Evolutionary conservation across 2,113 vertebrate genomes (phyloP).

Genomic region (Vireo altiloquus): DNA sequence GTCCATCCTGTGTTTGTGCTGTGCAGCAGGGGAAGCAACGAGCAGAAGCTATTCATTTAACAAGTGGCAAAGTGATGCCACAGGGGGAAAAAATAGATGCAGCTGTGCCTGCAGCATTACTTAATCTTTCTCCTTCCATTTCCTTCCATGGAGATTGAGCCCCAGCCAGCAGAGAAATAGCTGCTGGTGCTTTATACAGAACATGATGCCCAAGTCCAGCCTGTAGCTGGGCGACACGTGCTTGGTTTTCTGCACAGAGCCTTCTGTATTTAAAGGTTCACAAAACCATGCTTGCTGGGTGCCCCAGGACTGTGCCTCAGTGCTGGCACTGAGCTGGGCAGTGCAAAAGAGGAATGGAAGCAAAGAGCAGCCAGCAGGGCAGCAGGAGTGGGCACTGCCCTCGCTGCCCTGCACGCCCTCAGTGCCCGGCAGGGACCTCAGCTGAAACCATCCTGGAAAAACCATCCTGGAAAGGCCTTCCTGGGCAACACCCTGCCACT

Average conservation of each 20-base stretch:
- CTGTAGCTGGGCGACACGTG: background rate
- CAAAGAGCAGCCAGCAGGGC: background rate
- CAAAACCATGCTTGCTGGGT: background rate
- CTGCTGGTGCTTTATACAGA: slow-evolving; percentile 35
- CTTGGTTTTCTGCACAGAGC: background rate
- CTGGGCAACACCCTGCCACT: background rate
- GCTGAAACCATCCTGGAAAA: background rate
- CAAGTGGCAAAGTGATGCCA: slow-evolving; percentile 50
- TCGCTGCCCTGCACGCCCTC: background rate
- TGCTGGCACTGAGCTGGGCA: background rate
- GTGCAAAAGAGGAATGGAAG: background rate
- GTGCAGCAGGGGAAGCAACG: background rate
- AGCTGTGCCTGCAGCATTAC: slow-evolving; percentile 48
- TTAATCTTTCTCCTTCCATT: slow-evolving; percentile 56
- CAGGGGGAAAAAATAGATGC: slow-evolving; percentile 24
- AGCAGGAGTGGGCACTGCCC: background rate
- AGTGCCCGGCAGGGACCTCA: background rate
- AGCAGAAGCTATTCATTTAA: slow-evolving; percentile 35
- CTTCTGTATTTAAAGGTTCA: background rate
- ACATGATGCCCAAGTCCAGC: background rate
- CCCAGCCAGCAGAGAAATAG: slow-evolving; percentile 43
- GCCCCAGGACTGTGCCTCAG: background rate
- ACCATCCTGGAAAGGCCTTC: background rate
- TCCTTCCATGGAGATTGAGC: slow-evolving; percentile 40
- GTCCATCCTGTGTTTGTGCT: background rate